Conservation (phyloP, 2,797 vertebrate species). For the Okamejei kenojei region DNA sequence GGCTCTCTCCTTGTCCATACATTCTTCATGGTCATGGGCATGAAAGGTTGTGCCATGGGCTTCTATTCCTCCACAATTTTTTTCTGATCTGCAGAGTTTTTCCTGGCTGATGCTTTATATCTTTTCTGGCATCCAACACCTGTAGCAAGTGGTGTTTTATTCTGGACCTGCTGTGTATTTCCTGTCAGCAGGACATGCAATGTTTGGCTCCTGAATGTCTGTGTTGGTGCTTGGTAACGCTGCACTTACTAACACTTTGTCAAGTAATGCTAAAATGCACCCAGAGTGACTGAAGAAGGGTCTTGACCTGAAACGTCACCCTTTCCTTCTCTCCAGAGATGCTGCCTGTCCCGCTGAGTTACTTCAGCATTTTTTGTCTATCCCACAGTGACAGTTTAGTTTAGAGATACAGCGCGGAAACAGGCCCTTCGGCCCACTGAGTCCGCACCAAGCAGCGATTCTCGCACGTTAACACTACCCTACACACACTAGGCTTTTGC, state of each 20-base stretch:
- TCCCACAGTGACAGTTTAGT: too few relatives aligned
- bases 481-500: too few relatives aligned
- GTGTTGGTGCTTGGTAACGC: background rate
- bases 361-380: too few relatives aligned
- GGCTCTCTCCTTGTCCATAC: background rate
- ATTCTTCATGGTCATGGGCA: background rate
- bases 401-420: too few relatives aligned
- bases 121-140: background rate
- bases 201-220: background rate
- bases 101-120: background rate
- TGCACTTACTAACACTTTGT: background rate
- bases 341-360: too few relatives aligned
- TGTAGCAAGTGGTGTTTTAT: conserved; percentile 1
- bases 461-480: too few relatives aligned
- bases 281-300: too few relatives aligned
- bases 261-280: background rate
- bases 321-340: too few relatives aligned
- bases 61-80: background rate
- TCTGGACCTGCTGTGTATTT: background rate
- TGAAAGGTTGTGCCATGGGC: background rate
- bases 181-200: background rate
- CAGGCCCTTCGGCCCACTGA: too few relatives aligned
- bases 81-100: background rate
- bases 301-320: too few relatives aligned
- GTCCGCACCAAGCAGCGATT: too few relatives aligned